Conservation (phyloP, 2,797 vertebrate genomes). For the Tinamus major region DNA sequence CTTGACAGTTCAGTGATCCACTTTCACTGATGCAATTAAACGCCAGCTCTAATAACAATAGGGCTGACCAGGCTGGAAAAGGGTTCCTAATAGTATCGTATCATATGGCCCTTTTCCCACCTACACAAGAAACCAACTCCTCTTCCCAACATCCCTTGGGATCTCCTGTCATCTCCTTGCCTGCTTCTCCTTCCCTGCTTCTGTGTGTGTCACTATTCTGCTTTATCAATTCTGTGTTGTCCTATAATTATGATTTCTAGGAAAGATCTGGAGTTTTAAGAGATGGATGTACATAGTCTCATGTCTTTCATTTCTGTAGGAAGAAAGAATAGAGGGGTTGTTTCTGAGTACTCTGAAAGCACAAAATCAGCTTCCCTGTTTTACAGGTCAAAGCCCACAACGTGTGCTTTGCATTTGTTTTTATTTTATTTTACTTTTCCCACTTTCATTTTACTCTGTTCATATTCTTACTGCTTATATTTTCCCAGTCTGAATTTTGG, state of each 20-base stretch:
- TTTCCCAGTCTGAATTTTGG: neutral
- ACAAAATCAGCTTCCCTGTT: neutral
- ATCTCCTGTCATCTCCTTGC: neutral
- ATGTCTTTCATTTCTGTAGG: neutral
- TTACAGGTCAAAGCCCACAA: neutral
- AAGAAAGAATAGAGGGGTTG: neutral
- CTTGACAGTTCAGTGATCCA: neutral
- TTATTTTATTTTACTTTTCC: neutral
- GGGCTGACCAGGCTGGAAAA: accelerated
- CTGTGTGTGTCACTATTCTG: neutral
- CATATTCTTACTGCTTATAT: accelerated
- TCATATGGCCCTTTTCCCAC: neutral
- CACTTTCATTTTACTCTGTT: neutral
- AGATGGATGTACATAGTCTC: neutral
- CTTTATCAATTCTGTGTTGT: neutral
- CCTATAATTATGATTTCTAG: neutral
- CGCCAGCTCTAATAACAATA: neutral
- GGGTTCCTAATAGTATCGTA: neutral
- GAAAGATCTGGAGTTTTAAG: neutral
- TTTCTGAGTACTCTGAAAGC: neutral
- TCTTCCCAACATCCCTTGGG: neutral
- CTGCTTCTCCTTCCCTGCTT: neutral
- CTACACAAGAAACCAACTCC: neutral
- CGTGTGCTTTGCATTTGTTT: neutral
- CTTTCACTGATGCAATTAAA: neutral